Evolutionary conservation across 2,888 invertebrate species (phyloP).

Genomic region (Apodemia duryi): DNA sequence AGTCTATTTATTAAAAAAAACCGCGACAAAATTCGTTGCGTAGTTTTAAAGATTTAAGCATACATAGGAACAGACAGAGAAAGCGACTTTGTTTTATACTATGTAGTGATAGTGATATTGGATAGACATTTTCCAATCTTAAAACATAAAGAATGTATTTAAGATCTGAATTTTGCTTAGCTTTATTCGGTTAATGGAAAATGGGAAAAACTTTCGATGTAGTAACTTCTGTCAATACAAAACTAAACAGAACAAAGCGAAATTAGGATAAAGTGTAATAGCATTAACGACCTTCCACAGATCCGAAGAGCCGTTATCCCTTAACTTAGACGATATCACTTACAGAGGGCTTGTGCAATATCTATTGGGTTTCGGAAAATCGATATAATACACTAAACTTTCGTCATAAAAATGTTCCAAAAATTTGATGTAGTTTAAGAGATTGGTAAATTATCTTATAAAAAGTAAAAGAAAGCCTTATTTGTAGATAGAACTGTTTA

Average conservation of each 20-base stretch:
- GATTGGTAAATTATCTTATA: too few species aligned
- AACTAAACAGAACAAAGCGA: constrained; percentile 24
- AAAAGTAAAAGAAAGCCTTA: too few species aligned
- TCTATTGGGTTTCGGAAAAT: constrained; percentile 1
- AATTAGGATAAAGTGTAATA: constrained; percentile 22
- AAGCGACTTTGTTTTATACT: too few species aligned
- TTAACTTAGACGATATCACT: constrained; percentile 32
- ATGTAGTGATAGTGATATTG: too few species aligned
- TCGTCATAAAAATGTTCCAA: background rate
- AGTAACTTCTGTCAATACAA: constrained; percentile 17
- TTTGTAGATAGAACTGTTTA: too few species aligned
- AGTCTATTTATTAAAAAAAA: too few species aligned
- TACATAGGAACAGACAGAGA: too few species aligned
- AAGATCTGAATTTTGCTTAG: background rate
- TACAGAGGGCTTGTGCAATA: constrained; percentile 18
- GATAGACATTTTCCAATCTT: too few species aligned
- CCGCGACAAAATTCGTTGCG: too few species aligned
- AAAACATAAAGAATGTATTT: too few species aligned
- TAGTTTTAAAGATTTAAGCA: too few species aligned
- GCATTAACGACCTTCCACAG: constrained; percentile 26
- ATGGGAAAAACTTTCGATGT: constrained; percentile 15
- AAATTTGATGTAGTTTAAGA: too few species aligned
- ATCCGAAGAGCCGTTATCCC: constrained; percentile 25
- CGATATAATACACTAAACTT: background rate
- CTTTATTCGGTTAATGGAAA: constrained; percentile 12